phyloP scores from a whole-genome alignment of 2,888 invertebrate genomes.

The Stenurella melanura region DNA sequence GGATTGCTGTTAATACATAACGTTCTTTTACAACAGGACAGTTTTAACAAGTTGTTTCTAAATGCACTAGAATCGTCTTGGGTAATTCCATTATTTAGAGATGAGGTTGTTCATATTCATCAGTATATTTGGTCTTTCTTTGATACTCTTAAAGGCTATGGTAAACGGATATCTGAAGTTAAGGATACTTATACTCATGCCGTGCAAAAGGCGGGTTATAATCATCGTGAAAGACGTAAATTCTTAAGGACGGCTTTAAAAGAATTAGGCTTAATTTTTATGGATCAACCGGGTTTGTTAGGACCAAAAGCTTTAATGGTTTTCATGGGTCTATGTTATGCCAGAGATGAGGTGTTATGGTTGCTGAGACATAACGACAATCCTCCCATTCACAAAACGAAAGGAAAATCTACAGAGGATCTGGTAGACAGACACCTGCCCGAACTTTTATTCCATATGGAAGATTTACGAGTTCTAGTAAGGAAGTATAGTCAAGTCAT shows the following conservation, averaged over 20 bases:
- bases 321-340: slow-evolving; percentile 96
- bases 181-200: slow-evolving; percentile 96
- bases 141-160: slow-evolving; percentile 95
- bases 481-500: slow-evolving; percentile 87
- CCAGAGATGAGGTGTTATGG: slow-evolving; percentile 98
- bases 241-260: slow-evolving; percentile 96
- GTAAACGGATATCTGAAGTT: slow-evolving; percentile 94
- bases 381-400: slow-evolving; percentile 90
- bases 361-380: slow-evolving; percentile 96
- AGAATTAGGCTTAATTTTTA: slow-evolving; percentile 94
- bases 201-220: slow-evolving; percentile 91
- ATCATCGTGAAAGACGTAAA: slow-evolving; percentile 96
- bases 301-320: slow-evolving; percentile 98
- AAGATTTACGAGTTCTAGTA: slow-evolving; percentile 94
- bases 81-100: slow-evolving; percentile 95
- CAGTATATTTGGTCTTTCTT: slow-evolving; percentile 94
- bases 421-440: slow-evolving; percentile 96
- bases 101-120: slow-evolving; percentile 98
- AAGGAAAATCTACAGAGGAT: slow-evolving; percentile 91
- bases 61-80: slow-evolving; percentile 94
- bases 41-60: slow-evolving; percentile 92
- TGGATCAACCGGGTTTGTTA: slow-evolving; percentile 97
- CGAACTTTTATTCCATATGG: slow-evolving; percentile 98
- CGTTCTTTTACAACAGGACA: slow-evolving; percentile 83
- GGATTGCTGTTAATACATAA: slow-evolving; percentile 94